Evolutionary conservation across 2,888 invertebrate species (phyloP).

Genomic region (Tipula vernalis): DNA sequence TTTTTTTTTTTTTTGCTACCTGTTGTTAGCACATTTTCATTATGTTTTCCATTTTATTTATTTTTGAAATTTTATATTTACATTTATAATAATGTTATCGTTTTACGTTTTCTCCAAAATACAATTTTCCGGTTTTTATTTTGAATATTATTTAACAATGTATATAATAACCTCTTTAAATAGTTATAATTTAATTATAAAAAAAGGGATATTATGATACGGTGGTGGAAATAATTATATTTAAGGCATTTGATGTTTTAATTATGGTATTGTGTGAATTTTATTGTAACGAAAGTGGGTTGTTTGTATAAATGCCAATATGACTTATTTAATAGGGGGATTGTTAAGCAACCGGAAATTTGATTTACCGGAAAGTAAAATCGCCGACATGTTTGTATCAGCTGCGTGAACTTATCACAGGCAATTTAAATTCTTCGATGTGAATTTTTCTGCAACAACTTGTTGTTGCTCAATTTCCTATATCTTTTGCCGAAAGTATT

Average conservation of each 20-base stretch:
- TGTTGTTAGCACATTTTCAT: background rate
- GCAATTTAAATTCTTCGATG: too few relatives aligned
- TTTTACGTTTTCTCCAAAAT: background rate
- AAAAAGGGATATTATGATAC: background rate
- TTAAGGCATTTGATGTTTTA: background rate
- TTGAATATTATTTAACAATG: background rate
- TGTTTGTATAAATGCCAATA: too few relatives aligned
- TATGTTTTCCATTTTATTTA: background rate
- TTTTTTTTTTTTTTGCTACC: background rate
- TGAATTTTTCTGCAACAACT: too few relatives aligned
- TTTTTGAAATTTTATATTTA: background rate
- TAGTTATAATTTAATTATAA: background rate
- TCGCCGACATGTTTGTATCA: too few relatives aligned
- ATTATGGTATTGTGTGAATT: too few relatives aligned
- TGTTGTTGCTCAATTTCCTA: too few relatives aligned
- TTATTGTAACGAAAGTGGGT: too few relatives aligned
- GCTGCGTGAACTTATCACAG: too few relatives aligned
- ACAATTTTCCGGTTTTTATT: background rate
- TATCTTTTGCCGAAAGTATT: too few relatives aligned
- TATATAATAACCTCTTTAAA: background rate
- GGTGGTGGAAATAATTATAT: background rate
- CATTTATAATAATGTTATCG: background rate
- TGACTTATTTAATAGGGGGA: too few relatives aligned
- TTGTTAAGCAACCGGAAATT: too few relatives aligned
- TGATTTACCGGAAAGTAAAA: too few relatives aligned